phyloP scores from a whole-genome alignment of 1,140 invertebrate genomes.

The Tetramorium parvispinum region DNA sequence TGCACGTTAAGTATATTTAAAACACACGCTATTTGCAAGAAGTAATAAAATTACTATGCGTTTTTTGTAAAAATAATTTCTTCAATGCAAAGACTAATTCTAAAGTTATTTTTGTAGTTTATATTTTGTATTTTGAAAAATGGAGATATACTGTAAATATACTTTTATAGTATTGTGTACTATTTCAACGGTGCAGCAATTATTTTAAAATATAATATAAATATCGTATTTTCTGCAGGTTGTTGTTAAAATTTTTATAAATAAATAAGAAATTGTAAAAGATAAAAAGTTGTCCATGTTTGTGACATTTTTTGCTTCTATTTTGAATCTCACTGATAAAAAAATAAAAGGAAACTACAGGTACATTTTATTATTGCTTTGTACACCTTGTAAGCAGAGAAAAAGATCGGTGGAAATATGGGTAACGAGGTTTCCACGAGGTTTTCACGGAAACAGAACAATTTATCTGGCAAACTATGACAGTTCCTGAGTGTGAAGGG shows the following conservation, averaged over 20 bases:
- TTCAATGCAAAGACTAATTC: background rate
- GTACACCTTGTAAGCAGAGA: background rate
- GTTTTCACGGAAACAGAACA: background rate
- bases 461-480: constrained; percentile 62
- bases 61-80: background rate
- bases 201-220: background rate
- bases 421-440: background rate
- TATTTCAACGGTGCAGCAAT: background rate
- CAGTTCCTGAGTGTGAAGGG: background rate
- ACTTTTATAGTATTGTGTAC: background rate
- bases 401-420: background rate
- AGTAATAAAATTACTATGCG: background rate
- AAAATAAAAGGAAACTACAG: constrained; percentile 7
- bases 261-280: background rate
- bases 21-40: background rate
- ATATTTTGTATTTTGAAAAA: background rate
- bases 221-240: background rate
- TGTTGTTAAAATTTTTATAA: background rate
- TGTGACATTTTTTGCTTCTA: background rate
- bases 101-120: background rate
- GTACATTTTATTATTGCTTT: background rate
- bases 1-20: background rate
- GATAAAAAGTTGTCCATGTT: constrained; percentile 8
- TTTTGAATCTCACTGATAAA: constrained; percentile 31
- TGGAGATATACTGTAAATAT: background rate